Evolutionary conservation across 2,888 invertebrate species (phyloP), one percentile per base, ranked within the genome.

Genomic region (Cantharis rustica): DNA sequence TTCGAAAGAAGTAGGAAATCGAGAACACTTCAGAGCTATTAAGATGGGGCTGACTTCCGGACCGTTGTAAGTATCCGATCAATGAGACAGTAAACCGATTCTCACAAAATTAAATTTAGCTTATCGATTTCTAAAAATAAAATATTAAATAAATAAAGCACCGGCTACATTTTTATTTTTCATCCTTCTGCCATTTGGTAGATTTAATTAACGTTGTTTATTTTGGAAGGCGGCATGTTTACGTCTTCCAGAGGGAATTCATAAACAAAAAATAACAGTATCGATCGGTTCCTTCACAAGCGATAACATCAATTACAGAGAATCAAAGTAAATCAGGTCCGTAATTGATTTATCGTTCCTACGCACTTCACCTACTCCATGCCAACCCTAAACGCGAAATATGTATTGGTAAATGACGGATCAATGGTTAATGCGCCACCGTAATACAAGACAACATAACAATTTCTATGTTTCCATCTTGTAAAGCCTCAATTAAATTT

Each of bases 401-500:
- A 5, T 1, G 47, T 47, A 47, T 47, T 47, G 47, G 47, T 47
- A 47, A 47, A 47, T 7, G n/a, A 47, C 47, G 47, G 47, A 47
- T 47, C 16, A n/a, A 17, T 47, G 47, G 17, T 47, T 31, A 69
- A 47, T 17, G n/a, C 47, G 13, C 16, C 10, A 17, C 3, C 9
- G 47, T 47, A 69, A 63, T 26, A 13, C 26, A 27, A 62, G 26
- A 71, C 47, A 61, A 62, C 16, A 71, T 20, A 13, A 63, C 62
- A 62, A 63, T 62, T 17, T 70, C 16, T 9, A 23, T 61, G 70
- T 61, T 61, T 61, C 64, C 23, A 20, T 71, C 26, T 63, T 71
- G 27, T 26, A 26, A 27, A 47, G 47, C 27, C 71, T 62, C 61
- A 71, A 71, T 71, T 71, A 71, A 71, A 71, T 71, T 71, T 71